Evolutionary conservation across 2,113 vertebrate genomes (phyloP).

Genomic region (Antechinus stuartii): DNA sequence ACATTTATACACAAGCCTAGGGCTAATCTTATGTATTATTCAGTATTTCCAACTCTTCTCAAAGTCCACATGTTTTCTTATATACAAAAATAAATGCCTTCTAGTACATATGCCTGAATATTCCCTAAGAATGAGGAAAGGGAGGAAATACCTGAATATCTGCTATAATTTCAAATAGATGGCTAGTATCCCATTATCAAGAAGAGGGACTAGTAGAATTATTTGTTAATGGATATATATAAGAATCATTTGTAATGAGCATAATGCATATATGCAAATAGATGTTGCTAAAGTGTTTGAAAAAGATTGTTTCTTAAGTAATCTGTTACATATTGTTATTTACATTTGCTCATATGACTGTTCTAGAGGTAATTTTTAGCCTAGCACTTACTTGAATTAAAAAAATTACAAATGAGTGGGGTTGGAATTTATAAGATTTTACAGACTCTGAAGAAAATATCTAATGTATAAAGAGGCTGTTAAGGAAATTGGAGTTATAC

Average conservation of each 20-base stretch:
- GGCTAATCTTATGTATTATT: not conserved
- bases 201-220: not conserved
- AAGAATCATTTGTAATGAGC: not conserved
- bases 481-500: not conserved
- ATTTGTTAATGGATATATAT: not conserved
- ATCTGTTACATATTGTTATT: not conserved
- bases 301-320: not conserved
- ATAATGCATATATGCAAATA: not conserved
- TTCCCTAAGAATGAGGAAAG: not conserved
- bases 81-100: not conserved
- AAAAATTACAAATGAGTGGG: conserved; percentile 10
- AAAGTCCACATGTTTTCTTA: not conserved
- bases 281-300: not conserved
- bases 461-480: not conserved
- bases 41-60: not conserved
- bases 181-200: not conserved
- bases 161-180: not conserved
- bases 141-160: not conserved
- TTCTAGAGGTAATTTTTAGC: not conserved
- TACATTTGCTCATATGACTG: not conserved
- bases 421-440: not conserved
- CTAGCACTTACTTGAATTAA: not conserved
- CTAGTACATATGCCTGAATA: not conserved
- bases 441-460: not conserved
- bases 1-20: not conserved